Base-by-base conservation (phyloP, 2,888 invertebrate species). In the Diarsia mendica region DNA sequence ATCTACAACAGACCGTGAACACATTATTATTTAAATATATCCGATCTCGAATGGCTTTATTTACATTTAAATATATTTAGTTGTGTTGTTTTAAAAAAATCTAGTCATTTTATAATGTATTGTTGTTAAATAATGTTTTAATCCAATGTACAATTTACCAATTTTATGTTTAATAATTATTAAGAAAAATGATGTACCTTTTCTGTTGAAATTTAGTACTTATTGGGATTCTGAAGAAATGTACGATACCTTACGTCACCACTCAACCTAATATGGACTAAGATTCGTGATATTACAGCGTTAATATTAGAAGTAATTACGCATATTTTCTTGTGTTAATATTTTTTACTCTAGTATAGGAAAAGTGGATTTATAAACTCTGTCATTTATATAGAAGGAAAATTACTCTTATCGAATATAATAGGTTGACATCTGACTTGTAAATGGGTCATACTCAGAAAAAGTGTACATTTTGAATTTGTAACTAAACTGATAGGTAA, bases 21-120 rank as follows among this genome's bases (percentile, higher is more conserved):
- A 88, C 87, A 91, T 92, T 91, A 91, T 88, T 87, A 79, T 88
- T 87, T 86, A 76, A 82, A 63, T 67, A 77, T 83, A 63, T 67
- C 85, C 82, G 85, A 88, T 92, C 93, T 95, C 94, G 94, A 94
- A 91, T 89, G 85, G 91, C 89, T 91, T 90, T 91, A 90, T 84
- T 88, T 82, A 55, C 11, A 60, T 46, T 74, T 64, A 69, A 76
- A 64, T 44, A 13, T 77, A 70, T 28, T 58, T 58, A 83, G 73
- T 71, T 75, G 39, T 58, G 53, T 82, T 77, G 66, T 85, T 85
- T 83, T 69, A 10, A 39, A 60, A 76, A 67, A 28, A 79, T 73
- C 74, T 70, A 73, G 44, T 74, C 68, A 11, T 74, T 79, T 65
- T 70, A 74, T 73, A 72, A 79, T 81, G 77, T 76, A 82, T 83